These are phyloP conservation scores for Trematomus loennbergii DNA, from an alignment of 2,113 vertebrate species.

Conservation along the genomic window DNA sequence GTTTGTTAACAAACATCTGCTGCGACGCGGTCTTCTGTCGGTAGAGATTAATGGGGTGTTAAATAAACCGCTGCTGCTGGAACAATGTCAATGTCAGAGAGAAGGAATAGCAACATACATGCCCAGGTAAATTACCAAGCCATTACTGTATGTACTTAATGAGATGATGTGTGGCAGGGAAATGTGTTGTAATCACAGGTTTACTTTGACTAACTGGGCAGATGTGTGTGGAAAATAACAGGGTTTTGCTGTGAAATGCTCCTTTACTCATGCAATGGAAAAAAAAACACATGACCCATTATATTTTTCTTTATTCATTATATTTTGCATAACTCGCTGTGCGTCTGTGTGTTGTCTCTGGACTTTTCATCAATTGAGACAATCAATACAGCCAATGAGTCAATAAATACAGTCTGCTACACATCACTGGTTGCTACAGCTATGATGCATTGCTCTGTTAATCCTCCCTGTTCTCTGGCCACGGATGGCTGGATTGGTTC, in stretches of 20 bases:
- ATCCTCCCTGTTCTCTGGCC: constrained; percentile 67
- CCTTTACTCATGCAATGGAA: constrained; percentile 47
- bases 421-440: constrained; percentile 69
- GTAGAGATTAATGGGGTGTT: constrained; percentile 83
- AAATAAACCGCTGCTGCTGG: constrained; percentile 75
- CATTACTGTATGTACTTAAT: constrained; percentile 64
- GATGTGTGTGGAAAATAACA: constrained; percentile 60
- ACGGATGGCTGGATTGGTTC: constrained; percentile 74
- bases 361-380: constrained; percentile 80
- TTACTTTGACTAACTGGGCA: constrained; percentile 25
- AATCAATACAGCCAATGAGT: constrained; percentile 84
- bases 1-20: constrained; percentile 85
- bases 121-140: constrained; percentile 68
- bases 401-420: constrained; percentile 81
- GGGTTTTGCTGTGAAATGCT: constrained; percentile 68
- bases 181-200: constrained; percentile 59
- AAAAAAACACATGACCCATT: constrained; percentile 46
- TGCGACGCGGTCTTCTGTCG: constrained; percentile 72
- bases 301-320: constrained; percentile 35
- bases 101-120: constrained; percentile 59
- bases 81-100: constrained; percentile 80
- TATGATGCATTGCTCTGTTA: constrained; percentile 78
- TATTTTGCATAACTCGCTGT: constrained; percentile 49
- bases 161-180: constrained; percentile 48
- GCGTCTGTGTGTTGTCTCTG: constrained; percentile 74